These are phyloP conservation scores for Myioborus melanocephalus DNA, from an alignment of 2,797 vertebrate genomes.

Conservation along the genomic window DNA sequence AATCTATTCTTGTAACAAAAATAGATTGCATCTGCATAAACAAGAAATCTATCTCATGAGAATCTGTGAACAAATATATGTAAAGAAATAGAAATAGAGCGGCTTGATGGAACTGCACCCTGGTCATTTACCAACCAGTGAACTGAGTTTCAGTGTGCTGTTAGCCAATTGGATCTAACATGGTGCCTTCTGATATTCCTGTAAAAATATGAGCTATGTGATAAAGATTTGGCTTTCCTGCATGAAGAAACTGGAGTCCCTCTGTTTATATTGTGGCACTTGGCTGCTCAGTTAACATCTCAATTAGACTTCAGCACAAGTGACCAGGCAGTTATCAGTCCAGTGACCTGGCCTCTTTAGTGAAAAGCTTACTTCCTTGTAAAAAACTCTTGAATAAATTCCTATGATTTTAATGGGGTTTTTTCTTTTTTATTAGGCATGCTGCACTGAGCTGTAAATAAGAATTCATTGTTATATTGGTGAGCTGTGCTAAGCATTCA, in stretches of 20 bases:
- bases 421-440: background rate
- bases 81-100: background rate
- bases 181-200: background rate
- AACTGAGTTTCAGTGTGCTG: background rate
- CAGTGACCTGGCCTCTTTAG: background rate
- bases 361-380: background rate
- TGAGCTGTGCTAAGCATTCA: background rate
- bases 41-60: background rate
- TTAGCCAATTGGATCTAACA: background rate
- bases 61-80: background rate
- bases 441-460: background rate
- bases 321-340: background rate
- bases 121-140: background rate
- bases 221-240: background rate
- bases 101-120: background rate
- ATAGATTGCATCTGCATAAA: background rate
- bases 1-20: background rate
- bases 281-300: background rate
- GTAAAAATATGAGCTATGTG: background rate
- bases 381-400: background rate
- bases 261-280: background rate
- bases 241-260: background rate
- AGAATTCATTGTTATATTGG: background rate
- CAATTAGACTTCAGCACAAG: background rate
- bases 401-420: background rate